A percentile compares a stretch with the other conserved stretches of the same genome.
phyloP scores from a whole-genome alignment of 2,888 invertebrate genomes.

The Atrina japonica region DNA sequence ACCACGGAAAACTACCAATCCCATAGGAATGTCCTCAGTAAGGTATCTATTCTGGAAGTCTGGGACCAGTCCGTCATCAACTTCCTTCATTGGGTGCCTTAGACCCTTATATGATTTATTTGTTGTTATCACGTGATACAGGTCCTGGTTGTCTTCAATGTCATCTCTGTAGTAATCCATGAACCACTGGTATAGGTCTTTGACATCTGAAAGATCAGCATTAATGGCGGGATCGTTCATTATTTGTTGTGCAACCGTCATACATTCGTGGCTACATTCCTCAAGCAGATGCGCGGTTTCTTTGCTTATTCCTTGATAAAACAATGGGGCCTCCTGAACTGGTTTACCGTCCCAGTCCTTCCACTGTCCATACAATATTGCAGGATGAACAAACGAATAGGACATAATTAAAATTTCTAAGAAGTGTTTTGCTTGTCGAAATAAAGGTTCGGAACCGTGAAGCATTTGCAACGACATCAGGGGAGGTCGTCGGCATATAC shows the following conservation, averaged over 20 bases:
- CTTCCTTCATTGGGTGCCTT: constrained; percentile 54
- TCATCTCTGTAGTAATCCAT: constrained; percentile 60
- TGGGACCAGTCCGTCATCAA: constrained; percentile 46
- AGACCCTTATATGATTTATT: constrained; percentile 64
- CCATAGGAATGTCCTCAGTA: constrained; percentile 68
- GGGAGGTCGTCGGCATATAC: constrained; percentile 57
- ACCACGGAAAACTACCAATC: constrained; percentile 66
- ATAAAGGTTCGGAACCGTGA: constrained; percentile 56
- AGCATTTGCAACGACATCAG: constrained; percentile 60
- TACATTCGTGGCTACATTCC: constrained; percentile 54
- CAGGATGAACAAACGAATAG: constrained; percentile 62
- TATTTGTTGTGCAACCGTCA: constrained; percentile 50
- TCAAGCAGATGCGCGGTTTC: constrained; percentile 51
- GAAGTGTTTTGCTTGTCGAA: constrained; percentile 59
- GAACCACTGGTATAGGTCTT: constrained; percentile 62
- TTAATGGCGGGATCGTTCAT: constrained; percentile 46
- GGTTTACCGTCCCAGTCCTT: constrained; percentile 65
- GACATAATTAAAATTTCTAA: constrained; percentile 61
- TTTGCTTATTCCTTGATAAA: constrained; percentile 63
- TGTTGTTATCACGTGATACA: constrained; percentile 59
- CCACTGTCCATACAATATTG: constrained; percentile 68
- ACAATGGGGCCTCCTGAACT: constrained; percentile 53
- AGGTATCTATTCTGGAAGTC: constrained; percentile 55
- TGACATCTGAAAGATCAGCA: constrained; percentile 55
- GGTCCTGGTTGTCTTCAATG: constrained; percentile 56